phyloP scores from a whole-genome alignment of 2,113 vertebrate genomes.

The Syngnathus scovelli region DNA sequence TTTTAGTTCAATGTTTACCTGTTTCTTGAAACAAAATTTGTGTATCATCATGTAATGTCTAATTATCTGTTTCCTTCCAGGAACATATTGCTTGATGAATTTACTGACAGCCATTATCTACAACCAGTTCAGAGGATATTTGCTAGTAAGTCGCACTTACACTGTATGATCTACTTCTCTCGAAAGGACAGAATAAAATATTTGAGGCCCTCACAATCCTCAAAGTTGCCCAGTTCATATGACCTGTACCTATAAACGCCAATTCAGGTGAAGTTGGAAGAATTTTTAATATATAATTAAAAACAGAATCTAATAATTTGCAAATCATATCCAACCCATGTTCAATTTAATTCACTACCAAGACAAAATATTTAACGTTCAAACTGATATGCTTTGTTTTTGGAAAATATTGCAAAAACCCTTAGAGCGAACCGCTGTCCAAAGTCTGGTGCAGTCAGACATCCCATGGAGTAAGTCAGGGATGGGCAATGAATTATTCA shows the following conservation, averaged over 20 bases:
- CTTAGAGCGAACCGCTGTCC: too few relatives aligned
- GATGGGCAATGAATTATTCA: too few relatives aligned
- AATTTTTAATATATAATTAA: too few relatives aligned
- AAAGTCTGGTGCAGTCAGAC: too few relatives aligned
- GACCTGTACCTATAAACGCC: background rate
- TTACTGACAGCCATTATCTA: constrained; percentile 95
- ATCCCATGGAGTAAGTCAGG: too few relatives aligned
- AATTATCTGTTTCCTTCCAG: constrained; percentile 54
- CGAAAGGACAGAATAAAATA: background rate
- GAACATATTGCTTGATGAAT: constrained; percentile 95
- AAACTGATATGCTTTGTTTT: too few relatives aligned
- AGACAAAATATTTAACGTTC: too few relatives aligned
- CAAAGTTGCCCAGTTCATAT: background rate
- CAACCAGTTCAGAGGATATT: constrained; percentile 96
- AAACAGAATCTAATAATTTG: too few relatives aligned
- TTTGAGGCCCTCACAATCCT: background rate
- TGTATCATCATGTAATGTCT: background rate
- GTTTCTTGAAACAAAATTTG: background rate
- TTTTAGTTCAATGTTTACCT: background rate
- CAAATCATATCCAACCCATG: too few relatives aligned
- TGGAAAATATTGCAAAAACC: too few relatives aligned
- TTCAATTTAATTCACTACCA: too few relatives aligned
- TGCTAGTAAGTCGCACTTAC: constrained; percentile 78
- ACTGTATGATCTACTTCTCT: background rate
- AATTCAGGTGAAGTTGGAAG: too few relatives aligned